These are phyloP conservation scores for Lochmaea capreae DNA, from an alignment of 2,888 invertebrate genomes.

Conservation along the genomic window DNA sequence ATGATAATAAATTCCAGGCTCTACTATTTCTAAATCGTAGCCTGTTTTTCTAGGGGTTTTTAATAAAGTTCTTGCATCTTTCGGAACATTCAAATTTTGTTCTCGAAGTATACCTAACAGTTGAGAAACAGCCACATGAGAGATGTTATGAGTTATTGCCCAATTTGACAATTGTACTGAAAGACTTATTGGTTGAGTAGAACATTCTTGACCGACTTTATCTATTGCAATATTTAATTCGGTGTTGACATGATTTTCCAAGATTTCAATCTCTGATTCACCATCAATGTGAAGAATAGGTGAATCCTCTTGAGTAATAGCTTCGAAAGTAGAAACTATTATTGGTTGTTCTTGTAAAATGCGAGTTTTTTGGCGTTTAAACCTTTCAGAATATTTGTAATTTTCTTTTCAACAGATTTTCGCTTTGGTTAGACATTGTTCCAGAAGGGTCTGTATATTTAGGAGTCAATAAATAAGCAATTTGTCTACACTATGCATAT, in stretches of 20 bases:
- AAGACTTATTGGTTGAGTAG: conserved; percentile 12
- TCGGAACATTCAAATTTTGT: no score
- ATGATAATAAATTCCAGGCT: no score
- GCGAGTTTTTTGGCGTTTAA: conserved; percentile 21
- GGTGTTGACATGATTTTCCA: conserved; percentile 24
- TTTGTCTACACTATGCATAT: no score
- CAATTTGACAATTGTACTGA: conserved; percentile 23
- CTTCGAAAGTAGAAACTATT: neutral
- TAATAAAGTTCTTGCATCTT: no score
- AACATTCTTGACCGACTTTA: conserved; percentile 9
- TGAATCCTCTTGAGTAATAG: conserved; percentile 13
- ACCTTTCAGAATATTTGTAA: conserved; percentile 19
- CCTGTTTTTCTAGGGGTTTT: no score
- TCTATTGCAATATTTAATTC: conserved; percentile 25
- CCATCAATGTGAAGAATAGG: conserved; percentile 11
- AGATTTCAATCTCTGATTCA: neutral
- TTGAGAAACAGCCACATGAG: conserved; percentile 25
- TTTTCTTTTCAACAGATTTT: conserved; percentile 21
- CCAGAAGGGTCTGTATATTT: conserved; percentile 9
- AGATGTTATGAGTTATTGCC: conserved; percentile 26
- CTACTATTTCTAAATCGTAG: no score
- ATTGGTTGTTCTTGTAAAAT: conserved; percentile 25
- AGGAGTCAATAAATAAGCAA: no score
- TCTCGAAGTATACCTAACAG: conserved; percentile 35
- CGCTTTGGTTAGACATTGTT: conserved; percentile 18